These are phyloP conservation scores for Platycheirus rosarum DNA, from an alignment of 2,888 invertebrate genomes.

Conservation along the genomic window DNA sequence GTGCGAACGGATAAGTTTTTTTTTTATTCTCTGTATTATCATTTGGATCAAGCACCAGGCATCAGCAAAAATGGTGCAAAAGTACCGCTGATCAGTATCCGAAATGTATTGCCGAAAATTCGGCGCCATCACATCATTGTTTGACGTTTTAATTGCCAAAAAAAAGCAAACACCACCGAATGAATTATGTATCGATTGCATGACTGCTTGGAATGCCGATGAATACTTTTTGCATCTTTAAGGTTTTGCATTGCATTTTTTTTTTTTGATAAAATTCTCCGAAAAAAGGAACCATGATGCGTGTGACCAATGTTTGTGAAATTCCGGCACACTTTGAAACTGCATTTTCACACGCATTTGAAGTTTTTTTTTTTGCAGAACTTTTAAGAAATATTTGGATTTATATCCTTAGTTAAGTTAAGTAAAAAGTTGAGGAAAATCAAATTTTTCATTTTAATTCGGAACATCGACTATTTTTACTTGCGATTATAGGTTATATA, in stretches of 20 bases:
- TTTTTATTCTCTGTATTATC: constrained; percentile 23
- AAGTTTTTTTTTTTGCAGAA: too few relatives aligned
- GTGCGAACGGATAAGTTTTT: constrained; percentile 19
- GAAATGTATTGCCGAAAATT: constrained; percentile 38
- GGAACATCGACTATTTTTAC: too few relatives aligned
- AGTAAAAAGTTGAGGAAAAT: too few relatives aligned
- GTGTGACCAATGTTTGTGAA: neutral
- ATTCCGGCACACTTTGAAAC: neutral
- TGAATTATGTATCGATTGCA: constrained; percentile 45
- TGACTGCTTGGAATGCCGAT: constrained; percentile 22
- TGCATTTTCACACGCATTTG: constrained; percentile 29
- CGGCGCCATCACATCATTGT: constrained; percentile 55
- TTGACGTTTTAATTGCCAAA: constrained; percentile 65
- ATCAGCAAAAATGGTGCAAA: constrained; percentile 34
- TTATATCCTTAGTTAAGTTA: too few relatives aligned
- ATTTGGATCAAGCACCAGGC: constrained; percentile 28
- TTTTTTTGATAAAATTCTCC: constrained; percentile 8
- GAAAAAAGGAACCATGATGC: constrained; percentile 17
- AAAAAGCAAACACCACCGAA: constrained; percentile 12
- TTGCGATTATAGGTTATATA: too few relatives aligned
- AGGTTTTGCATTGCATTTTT: constrained; percentile 22
- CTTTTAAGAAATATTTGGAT: too few relatives aligned
- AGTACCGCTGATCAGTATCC: constrained; percentile 59
- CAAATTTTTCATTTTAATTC: too few relatives aligned
- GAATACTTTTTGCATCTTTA: constrained; percentile 1